These are phyloP conservation scores for Pinna nobilis DNA, from an alignment of 1,140 invertebrate species.

Conservation along the genomic window DNA sequence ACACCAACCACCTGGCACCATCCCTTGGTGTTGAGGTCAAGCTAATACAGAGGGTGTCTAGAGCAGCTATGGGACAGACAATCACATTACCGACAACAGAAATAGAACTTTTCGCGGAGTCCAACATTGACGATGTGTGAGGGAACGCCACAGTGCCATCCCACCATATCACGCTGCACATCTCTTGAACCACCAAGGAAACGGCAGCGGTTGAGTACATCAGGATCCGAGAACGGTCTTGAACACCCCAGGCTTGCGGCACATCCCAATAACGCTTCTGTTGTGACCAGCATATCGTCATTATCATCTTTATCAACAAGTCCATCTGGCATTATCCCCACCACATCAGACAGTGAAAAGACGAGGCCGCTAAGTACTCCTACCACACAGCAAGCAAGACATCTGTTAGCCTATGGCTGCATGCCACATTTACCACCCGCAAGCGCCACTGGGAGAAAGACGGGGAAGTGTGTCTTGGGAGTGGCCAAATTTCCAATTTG, in stretches of 20 bases:
- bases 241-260: not conserved
- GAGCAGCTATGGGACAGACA: not conserved
- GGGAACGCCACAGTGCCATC: not conserved
- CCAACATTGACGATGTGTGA: not conserved
- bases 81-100: not conserved
- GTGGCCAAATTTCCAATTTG: not conserved
- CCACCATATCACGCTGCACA: not conserved
- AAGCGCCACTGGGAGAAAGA: not conserved
- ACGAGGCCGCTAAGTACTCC: no score
- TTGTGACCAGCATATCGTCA: no score
- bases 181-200: not conserved
- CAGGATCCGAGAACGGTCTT: not conserved
- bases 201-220: not conserved
- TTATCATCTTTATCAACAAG: no score
- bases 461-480: not conserved
- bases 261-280: no score
- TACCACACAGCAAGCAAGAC: no score
- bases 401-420: not conserved
- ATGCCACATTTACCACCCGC: not conserved
- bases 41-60: no score
- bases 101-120: not conserved
- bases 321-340: no score
- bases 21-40: not conserved
- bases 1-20: no score
- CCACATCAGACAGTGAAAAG: no score